A percentile compares a stretch with the other conserved stretches of the same genome.
phyloP scores from a whole-genome alignment of 2,113 vertebrate genomes.

The Ellobius talpinus region DNA sequence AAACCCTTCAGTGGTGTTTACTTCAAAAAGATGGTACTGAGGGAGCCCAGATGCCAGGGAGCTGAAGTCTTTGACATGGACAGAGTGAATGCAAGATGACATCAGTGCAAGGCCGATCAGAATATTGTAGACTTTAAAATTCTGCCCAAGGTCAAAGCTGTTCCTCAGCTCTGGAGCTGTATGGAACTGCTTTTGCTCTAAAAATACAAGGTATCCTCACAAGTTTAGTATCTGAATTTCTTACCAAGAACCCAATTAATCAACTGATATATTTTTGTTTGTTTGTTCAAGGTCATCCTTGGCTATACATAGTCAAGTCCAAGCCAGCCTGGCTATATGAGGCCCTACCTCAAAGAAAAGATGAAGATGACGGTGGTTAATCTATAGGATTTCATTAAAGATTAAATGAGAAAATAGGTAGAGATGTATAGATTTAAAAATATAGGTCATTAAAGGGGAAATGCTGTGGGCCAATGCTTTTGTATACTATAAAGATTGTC shows the following conservation, averaged over 20 bases:
- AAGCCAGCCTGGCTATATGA: background rate
- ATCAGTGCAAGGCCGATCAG: background rate
- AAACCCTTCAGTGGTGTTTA: background rate
- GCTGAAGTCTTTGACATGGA: background rate
- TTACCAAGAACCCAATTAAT: background rate
- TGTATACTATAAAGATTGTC: too few relatives aligned
- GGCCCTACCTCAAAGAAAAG: background rate
- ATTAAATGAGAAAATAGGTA: constrained; percentile 33
- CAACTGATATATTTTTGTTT: background rate
- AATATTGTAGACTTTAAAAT: background rate
- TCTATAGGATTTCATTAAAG: constrained; percentile 19
- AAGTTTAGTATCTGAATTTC: background rate
- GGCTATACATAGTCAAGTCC: background rate
- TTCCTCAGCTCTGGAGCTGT: background rate
- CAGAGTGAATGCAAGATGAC: background rate
- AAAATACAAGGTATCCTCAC: background rate
- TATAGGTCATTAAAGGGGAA: background rate
- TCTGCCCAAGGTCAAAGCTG: background rate
- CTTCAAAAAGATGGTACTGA: background rate
- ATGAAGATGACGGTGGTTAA: background rate
- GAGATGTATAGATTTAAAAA: constrained; percentile 49
- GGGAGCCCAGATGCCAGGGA: background rate
- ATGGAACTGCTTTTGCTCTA: background rate
- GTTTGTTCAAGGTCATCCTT: background rate
- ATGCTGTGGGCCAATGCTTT: too few relatives aligned